A percentile compares a stretch with the other conserved stretches of the same genome.
phyloP scores from a whole-genome alignment of 2,888 invertebrate genomes.

The Sinhomidia bicolor region DNA sequence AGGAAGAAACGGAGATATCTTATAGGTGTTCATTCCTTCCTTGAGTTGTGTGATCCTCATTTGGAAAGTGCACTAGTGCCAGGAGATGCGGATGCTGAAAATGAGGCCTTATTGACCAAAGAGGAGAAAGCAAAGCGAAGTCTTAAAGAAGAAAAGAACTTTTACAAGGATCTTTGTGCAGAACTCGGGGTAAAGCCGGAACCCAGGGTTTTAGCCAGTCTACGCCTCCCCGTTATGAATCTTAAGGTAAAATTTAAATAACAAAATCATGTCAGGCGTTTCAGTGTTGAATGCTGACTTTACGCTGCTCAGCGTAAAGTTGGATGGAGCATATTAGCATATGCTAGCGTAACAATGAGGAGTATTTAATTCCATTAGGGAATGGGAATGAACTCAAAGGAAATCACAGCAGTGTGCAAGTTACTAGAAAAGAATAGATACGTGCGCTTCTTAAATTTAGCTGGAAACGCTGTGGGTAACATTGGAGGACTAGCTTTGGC shows the following conservation, averaged over 20 bases:
- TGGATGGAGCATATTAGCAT: too few species aligned
- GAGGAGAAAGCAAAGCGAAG: slow-evolving; percentile 76
- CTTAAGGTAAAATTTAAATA: slow-evolving; percentile 67
- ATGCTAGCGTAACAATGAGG: background rate
- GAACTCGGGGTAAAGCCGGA: slow-evolving; percentile 81
- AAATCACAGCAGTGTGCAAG: slow-evolving; percentile 81
- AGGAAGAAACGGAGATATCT: slow-evolving; percentile 70
- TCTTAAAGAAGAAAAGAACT: slow-evolving; percentile 81
- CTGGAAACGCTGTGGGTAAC: slow-evolving; percentile 70
- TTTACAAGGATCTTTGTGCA: slow-evolving; percentile 82
- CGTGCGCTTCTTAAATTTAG: slow-evolving; percentile 81
- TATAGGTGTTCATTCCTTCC: slow-evolving; percentile 73
- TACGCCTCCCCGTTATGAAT: slow-evolving; percentile 67
- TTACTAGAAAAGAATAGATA: slow-evolving; percentile 81
- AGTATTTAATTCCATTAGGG: slow-evolving; percentile 34
- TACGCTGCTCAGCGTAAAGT: background rate
- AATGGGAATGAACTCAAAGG: slow-evolving; percentile 71
- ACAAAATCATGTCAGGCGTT: too few species aligned
- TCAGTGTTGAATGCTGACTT: too few species aligned
- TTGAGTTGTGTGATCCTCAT: slow-evolving; percentile 72
- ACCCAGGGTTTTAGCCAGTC: slow-evolving; percentile 59
- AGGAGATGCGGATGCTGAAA: slow-evolving; percentile 4
- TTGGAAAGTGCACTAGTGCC: slow-evolving; percentile 72
- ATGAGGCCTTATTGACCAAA: slow-evolving; percentile 6
- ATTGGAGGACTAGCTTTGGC: slow-evolving; percentile 76